Base-by-base conservation (phyloP, 2,888 invertebrate genomes). In the Penaeus monodon region DNA sequence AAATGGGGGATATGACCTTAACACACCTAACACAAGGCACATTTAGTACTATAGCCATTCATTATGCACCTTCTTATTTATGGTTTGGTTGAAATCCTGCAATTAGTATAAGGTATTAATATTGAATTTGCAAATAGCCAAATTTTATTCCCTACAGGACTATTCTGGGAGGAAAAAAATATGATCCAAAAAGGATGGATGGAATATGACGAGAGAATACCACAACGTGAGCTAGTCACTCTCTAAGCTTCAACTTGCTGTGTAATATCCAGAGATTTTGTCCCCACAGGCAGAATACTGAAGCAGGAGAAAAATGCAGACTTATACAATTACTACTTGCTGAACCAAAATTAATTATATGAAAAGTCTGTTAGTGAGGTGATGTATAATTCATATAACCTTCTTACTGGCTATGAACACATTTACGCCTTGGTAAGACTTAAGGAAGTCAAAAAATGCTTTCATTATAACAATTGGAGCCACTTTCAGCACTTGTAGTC, bases 131-230 rank as follows among this genome's bases (percentile, higher is more conserved):
- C 80, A 80, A 64, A 44, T 80, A 74, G 79, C 73, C 73, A 74
- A 81, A 81, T 81, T 81, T 86, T 86, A 77, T 81, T 81, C 81
- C 81, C 77, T 86, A 86, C 86, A 86, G 86, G 86, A 81, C 66
- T 81, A 78, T 49, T 77, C 81, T 81, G 86, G 86, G 81, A 81
- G 86, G 86, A 86, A 86, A 81, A 63, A 65, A 49, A 17, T 27
- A 77, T 44, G 66, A 29, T 24, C 38, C 64, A 29, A 64, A 63
- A 74, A 63, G 74, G 73, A 74, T 82, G 82, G 82, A 82, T 82
- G 82, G 82, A 82, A 82, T 82, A 64, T 74, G 64, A 57, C 57
- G 68, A 38, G 29, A 68, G 68, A 65, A 27, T 68, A 20, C 79
- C 79, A 81, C 79, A 81, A 44, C 68, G 70, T 70, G 29, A 70